phyloP scores from a whole-genome alignment of 1,140 invertebrate species.

The Drosophila arizonae region DNA sequence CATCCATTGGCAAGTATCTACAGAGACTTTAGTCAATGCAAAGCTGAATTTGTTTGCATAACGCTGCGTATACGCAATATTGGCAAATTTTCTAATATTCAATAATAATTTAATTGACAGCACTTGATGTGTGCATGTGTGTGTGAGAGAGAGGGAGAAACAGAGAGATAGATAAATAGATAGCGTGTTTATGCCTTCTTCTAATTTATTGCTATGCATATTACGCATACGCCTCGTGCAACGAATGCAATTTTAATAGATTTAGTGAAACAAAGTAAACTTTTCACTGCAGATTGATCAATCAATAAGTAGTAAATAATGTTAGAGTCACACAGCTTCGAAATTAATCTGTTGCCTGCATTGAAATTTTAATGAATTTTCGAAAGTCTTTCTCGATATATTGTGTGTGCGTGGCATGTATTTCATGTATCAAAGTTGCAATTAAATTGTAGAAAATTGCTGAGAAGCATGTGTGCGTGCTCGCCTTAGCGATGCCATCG shows the following conservation, averaged over 20 bases:
- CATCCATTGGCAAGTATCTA: constrained; percentile 18
- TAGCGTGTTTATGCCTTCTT: neutral
- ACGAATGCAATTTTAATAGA: constrained; percentile 4
- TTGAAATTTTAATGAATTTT: constrained; percentile 1
- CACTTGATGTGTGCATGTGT: neutral
- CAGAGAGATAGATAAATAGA: too few relatives aligned
- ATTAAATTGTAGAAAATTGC: neutral
- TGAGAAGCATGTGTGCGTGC: neutral
- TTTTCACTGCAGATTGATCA: neutral
- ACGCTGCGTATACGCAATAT: constrained; percentile 24
- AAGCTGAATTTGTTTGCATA: neutral
- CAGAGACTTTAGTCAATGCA: neutral
- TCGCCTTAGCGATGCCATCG: constrained; percentile 21
- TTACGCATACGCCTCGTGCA: constrained; percentile 10
- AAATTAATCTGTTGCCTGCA: too few relatives aligned
- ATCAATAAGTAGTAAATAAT: too few relatives aligned
- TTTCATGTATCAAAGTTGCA: too few relatives aligned
- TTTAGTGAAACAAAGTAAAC: neutral
- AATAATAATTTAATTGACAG: constrained; percentile 37
- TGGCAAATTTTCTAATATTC: neutral
- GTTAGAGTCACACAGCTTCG: too few relatives aligned
- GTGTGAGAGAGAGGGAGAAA: too few relatives aligned
- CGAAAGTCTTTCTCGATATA: too few relatives aligned
- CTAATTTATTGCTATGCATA: constrained; percentile 18
- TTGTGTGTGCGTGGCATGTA: too few relatives aligned